Base-by-base conservation (phyloP, 2,888 invertebrate species). In the Xanthia icteritia region DNA sequence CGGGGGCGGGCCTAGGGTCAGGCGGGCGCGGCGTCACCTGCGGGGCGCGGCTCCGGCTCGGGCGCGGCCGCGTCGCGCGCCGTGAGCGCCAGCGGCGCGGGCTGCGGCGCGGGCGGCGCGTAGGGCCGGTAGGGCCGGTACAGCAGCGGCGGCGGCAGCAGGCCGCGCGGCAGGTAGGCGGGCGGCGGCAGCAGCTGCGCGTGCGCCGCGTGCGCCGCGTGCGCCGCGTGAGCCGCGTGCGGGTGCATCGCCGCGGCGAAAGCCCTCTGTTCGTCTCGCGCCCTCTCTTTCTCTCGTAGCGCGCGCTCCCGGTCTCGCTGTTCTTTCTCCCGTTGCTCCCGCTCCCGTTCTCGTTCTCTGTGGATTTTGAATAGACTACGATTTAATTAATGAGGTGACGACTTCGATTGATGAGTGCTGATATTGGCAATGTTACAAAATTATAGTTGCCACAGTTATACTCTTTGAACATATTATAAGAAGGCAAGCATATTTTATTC, bases 221-320 rank as follows among this genome's bases (percentile, higher is more conserved):
- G 86, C 73, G 84, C 87, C 69, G 82, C 95, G 5, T 51, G 83
- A 92, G 91, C 45, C 76, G 84, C 75, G 81, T 86, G 84, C 92
- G 91, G 51, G 80, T 81, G 90, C 85, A 89, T 85, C 69, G 84
- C 87, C 70, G 81, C 95, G 6, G 81, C 84, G 9, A 86, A 81
- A 0, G 86, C 84, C 54, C 89, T 85, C 80, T 91, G 86, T 58
- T 92, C 91, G 76, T 92, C 91, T 5, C 91, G 88, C 72, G 93
- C 93, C 51, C 92, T 90, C 84, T 93, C 92, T 81, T 94, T 95
- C 84, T 94, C 94, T 15, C 93, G 89, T 58, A 90, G 79, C 65
- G 86, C 89, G 11, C 88, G 75, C 74, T 94, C 94, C 3, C 97
- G 92, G 86, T 97, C 96, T 51, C 97, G 94, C 31, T 95, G 88